phyloP scores from a whole-genome alignment of 2,797 vertebrate genomes.

The Schizopygopsis malacanthus region DNA sequence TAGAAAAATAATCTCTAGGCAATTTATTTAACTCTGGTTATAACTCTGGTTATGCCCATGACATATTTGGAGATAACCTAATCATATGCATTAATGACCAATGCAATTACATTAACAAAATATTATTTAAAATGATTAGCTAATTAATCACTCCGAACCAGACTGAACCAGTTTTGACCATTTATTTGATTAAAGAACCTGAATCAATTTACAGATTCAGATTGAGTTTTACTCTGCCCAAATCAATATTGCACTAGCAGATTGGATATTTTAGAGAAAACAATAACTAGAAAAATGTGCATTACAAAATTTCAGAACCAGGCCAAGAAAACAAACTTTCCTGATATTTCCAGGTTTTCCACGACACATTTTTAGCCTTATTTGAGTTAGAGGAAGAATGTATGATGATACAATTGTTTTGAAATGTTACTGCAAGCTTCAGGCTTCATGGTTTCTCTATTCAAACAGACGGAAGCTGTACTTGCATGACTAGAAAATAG shows the following conservation, averaged over 20 bases:
- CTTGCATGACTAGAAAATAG: constrained; percentile 3
- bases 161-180: neutral
- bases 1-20: neutral
- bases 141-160: neutral
- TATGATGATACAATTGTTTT: neutral
- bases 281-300: neutral
- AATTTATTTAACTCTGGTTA: neutral
- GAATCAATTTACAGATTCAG: neutral
- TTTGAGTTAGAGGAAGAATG: neutral
- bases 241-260: neutral
- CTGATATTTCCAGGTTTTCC: neutral
- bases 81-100: neutral
- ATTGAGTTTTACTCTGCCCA: neutral
- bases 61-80: neutral
- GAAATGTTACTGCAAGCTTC: neutral
- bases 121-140: neutral
- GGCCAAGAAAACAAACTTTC: neutral
- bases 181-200: neutral
- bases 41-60: neutral
- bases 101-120: neutral
- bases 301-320: neutral
- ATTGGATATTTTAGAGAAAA: neutral
- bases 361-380: neutral
- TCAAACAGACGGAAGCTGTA: neutral
- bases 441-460: neutral